A percentile compares a stretch with the other conserved stretches of the same genome.
These are phyloP conservation scores for Passerina amoena DNA, from an alignment of 2,113 vertebrate species.

Conservation along the genomic window DNA sequence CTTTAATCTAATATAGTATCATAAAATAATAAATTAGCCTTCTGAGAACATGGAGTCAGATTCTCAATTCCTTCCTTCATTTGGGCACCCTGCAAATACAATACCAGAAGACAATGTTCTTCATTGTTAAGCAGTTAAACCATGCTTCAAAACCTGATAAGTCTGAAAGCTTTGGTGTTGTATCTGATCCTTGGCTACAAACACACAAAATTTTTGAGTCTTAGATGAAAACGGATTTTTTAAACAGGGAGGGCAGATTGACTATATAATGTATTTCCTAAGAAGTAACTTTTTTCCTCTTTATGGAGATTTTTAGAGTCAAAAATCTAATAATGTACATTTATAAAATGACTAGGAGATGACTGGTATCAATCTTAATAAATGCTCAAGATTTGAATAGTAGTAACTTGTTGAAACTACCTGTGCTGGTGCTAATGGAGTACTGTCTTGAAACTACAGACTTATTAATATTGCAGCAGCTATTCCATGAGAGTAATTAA, in stretches of 20 bases:
- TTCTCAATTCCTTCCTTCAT: too few species aligned
- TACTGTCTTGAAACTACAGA: slow-evolving; percentile 9
- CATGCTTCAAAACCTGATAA: background rate
- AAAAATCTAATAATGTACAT: background rate
- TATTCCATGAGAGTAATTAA: background rate
- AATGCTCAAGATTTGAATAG: background rate
- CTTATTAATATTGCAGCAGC: slow-evolving; percentile 15
- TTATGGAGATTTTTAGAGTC: background rate
- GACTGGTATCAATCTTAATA: slow-evolving; percentile 11
- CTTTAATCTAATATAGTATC: too few species aligned
- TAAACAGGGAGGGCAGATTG: background rate
- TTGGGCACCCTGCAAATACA: background rate
- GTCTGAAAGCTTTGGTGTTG: background rate
- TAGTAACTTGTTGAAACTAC: slow-evolving; percentile 5
- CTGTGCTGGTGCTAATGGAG: slow-evolving; percentile 24
- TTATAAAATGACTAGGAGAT: background rate
- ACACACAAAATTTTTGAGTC: background rate
- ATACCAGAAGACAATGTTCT: background rate
- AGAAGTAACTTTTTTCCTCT: background rate
- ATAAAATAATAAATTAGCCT: too few species aligned
- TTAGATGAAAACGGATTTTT: background rate
- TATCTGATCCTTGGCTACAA: background rate
- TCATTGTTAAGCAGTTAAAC: background rate
- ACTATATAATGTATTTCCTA: background rate
- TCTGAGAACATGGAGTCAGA: too few species aligned